Base-by-base conservation (phyloP, 2,797 vertebrate genomes). In the Hirundo rustica region DNA sequence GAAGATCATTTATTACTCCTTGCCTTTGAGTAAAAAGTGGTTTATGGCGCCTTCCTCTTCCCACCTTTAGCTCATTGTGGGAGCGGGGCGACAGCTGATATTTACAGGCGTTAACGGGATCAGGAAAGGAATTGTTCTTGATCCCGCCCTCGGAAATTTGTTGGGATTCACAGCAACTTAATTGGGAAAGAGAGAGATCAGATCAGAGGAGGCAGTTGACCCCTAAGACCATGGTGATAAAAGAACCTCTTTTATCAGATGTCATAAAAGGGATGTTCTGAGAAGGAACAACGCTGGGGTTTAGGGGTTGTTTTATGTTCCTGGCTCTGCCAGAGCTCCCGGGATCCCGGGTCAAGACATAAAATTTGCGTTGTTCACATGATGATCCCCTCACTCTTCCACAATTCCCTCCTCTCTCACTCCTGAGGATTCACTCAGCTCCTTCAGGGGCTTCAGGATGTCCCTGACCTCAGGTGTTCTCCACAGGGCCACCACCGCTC, bases 171-270 rank as follows among this genome's bases (percentile, higher is more conserved):
- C 42, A 7, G 32, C 19, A 36, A 88, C 50, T 91, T 92, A 54
- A 89, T 93, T 80, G 84, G 50, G 64, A 36, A 48, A 20, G 3
- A 4, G 48, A 50, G 23, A 76, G 76, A 73, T 60, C n/a, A 74
- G 94, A 87, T 62, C 55, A 79, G 89, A 79, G 82, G 72, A 71
- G 64, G 50, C 64, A 67, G 72, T 3, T 83, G 72, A 92, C 75
- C 87, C 89, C 73, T 68, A 47, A 85, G 85, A n/a, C 32, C 18
- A 1, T 2, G 34, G 45, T 2, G 48, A 79, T 65, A 72, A 81
- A 89, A 68, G 44, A 58, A 7, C 2, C 5, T 48, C 3, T 74
- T 92, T 85, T 67, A 80, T 80, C 64, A 85, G 92, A 38, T 11
- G 66, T 23, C 7, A 2, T 55, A 75, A 82, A 92, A 87, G 23